phyloP scores from a whole-genome alignment of 2,888 invertebrate species.

The Geophilus truncorum region DNA sequence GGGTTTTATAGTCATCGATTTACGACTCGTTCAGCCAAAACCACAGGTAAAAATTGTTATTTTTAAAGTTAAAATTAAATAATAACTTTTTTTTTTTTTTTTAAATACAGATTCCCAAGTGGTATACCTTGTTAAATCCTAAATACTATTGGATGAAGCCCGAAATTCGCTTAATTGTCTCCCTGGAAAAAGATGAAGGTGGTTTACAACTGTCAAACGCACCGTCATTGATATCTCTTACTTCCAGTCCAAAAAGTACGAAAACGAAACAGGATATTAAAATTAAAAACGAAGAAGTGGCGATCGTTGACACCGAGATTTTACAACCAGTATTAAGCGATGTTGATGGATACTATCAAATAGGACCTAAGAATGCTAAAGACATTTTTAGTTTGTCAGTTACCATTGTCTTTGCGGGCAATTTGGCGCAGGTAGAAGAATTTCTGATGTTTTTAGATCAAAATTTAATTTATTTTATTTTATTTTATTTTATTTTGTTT shows the following conservation, averaged over 20 bases:
- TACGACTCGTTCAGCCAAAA: slow-evolving; percentile 46
- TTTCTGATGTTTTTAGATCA: neutral
- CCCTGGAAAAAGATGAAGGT: slow-evolving; percentile 47
- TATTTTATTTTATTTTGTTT: neutral
- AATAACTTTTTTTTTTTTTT: neutral
- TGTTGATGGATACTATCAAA: slow-evolving; percentile 49
- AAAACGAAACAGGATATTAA: neutral
- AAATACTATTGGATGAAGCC: slow-evolving; percentile 49
- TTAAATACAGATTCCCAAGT: slow-evolving; percentile 42
- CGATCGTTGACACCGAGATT: neutral
- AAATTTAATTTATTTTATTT: neutral
- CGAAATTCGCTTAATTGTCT: slow-evolving; percentile 47
- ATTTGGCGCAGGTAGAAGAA: slow-evolving; percentile 43
- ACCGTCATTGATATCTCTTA: neutral
- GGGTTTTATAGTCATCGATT: slow-evolving; percentile 51
- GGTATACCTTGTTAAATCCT: slow-evolving; percentile 49
- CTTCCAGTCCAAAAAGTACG: neutral
- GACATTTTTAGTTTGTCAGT: slow-evolving; percentile 49
- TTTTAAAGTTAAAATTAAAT: too few relatives aligned
- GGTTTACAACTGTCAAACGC: neutral
- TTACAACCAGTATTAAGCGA: slow-evolving; percentile 39
- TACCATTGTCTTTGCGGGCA: slow-evolving; percentile 49
- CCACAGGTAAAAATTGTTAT: slow-evolving; percentile 25
- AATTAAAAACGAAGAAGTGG: neutral
- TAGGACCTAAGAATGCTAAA: slow-evolving; percentile 46